Evolutionary conservation across 2,113 vertebrate genomes (phyloP).

Genomic region (Podiceps cristatus): DNA sequence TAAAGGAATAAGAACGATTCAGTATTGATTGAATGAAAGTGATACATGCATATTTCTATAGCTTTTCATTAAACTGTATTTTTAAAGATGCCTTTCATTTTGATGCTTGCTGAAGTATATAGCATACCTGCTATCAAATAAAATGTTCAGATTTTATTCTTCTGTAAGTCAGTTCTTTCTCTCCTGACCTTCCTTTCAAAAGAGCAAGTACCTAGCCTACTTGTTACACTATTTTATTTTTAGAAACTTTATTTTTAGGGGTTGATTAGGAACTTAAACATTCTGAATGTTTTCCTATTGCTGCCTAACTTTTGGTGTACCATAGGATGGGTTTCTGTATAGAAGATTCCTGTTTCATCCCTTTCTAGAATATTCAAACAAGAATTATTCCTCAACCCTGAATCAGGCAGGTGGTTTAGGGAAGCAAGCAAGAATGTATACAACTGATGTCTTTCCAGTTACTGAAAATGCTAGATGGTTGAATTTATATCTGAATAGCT

Average conservation of each 20-base stretch:
- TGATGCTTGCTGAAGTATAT: not conserved
- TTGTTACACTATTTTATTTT: not conserved
- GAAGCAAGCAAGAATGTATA: not conserved
- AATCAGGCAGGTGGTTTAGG: not conserved
- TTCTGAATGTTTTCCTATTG: not conserved
- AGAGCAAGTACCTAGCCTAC: not conserved
- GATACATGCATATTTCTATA: fast-evolving
- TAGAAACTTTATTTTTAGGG: not conserved
- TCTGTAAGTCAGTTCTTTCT: not conserved
- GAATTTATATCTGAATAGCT: not conserved
- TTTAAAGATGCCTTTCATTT: not conserved
- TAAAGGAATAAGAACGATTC: not conserved
- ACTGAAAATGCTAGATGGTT: not conserved
- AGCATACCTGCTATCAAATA: not conserved
- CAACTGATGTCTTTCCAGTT: not conserved
- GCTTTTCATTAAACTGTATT: not conserved
- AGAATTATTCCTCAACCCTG: not conserved
- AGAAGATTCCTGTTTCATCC: not conserved
- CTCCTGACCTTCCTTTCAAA: not conserved
- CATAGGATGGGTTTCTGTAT: not conserved
- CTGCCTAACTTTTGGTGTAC: not conserved
- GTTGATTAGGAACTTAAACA: not conserved
- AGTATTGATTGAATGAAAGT: not conserved
- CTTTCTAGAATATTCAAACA: not conserved
- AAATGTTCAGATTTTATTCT: not conserved